Evolutionary conservation across 2,113 vertebrate species (phyloP), one percentile per base, ranked within the genome.

Genomic region (Muscicapa adusta): DNA sequence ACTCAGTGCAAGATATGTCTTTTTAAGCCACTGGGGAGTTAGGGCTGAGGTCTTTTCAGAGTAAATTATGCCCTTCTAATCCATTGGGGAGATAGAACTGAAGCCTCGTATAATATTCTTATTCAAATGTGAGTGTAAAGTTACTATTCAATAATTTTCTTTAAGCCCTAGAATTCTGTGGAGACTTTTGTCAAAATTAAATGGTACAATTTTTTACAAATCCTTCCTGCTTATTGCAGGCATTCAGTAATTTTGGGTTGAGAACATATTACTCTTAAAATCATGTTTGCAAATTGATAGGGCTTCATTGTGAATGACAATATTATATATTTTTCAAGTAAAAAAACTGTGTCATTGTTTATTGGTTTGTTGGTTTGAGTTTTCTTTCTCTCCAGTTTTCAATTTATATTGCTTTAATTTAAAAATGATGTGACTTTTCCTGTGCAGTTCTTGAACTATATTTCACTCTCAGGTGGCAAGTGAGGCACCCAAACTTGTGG

Each of bases 181-280:
- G 62, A 31, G 75, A 86, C 75, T 87, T 93, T 72, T 8, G 31
- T 85, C 61, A 93, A 95, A 96, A 96, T 78, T 54, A 87, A 83
- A 65, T 68, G 54, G 40, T 43, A 84, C 19, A 51, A 13, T 81
- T 87, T 95, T 89, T 77, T 56, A 18, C 18, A 91, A 91, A 93
- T 89, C 63, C 56, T 68, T 96, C 57, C 20, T 92, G 50, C 50
- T 85, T 96, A 28, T 91, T 94, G 26, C 43, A 91, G 88, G 70
- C 29, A 67, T 71, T 85, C 34, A 56, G 26, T 92, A 60, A 88
- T 78, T 84, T 89, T 84, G 63, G 38, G 73, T 75, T 86, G 85
- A 86, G 85, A 93, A 65, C 81, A 53, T 73, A 28, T 22, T 86
- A 40, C 13, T 80, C 7, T 58, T 88, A 60, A 86, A 93, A 71